Conservation (phyloP, 2,888 invertebrate species). For the Pachycephus smyrnensis region DNA sequence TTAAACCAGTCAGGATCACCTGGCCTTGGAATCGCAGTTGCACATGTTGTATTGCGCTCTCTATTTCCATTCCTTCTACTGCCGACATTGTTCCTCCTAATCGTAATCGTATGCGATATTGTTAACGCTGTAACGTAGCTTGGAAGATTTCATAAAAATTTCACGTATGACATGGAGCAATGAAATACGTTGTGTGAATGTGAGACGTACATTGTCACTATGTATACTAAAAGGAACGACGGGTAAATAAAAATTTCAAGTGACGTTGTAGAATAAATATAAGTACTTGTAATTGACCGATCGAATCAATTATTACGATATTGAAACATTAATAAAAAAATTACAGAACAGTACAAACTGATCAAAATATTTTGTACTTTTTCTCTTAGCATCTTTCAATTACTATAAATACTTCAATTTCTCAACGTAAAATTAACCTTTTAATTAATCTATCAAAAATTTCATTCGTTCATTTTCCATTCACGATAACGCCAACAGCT, state of each 20-base stretch:
- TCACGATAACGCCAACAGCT: background rate
- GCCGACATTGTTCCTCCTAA: background rate
- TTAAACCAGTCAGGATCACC: slow-evolving; percentile 61
- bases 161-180: background rate
- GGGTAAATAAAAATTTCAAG: background rate
- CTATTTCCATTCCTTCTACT: slow-evolving; percentile 5
- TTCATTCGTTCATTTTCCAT: background rate
- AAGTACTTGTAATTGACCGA: background rate
- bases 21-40: slow-evolving; percentile 60
- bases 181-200: background rate
- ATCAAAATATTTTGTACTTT: background rate
- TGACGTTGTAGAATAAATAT: background rate
- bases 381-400: background rate
- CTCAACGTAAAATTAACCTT: background rate
- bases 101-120: background rate
- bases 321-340: background rate
- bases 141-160: background rate
- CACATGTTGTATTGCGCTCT: slow-evolving; percentile 49
- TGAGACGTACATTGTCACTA: background rate
- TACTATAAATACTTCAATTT: too few species aligned
- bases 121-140: background rate
- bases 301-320: background rate
- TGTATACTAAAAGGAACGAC: background rate
- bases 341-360: background rate
- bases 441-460: background rate